These are phyloP conservation scores for Enteromius argenteus DNA, from an alignment of 2,797 vertebrate genomes.

Conservation along the genomic window DNA sequence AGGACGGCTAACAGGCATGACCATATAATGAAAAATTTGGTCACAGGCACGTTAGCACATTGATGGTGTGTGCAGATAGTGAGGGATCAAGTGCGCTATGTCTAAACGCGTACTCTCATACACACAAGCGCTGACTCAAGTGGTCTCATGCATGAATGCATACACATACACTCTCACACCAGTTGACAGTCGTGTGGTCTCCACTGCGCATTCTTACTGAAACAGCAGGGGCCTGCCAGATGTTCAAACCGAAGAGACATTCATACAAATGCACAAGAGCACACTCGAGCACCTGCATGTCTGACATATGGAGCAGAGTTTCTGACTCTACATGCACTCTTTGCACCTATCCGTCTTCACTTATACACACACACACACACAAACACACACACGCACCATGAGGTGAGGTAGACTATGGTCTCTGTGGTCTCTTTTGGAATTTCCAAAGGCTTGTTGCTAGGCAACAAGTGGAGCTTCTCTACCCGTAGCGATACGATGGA, in stretches of 20 bases:
- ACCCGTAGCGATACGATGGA: slow-evolving; percentile 59
- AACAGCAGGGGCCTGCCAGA: slow-evolving; percentile 30
- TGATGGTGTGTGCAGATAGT: not conserved
- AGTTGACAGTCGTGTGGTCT: slow-evolving; percentile 22
- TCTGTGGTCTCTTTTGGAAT: slow-evolving; percentile 66
- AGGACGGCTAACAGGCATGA: not conserved
- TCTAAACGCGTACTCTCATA: not conserved
- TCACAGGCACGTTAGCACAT: slow-evolving; percentile 29
- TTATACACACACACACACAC: slow-evolving; percentile 16
- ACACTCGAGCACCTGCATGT: slow-evolving; percentile 41
- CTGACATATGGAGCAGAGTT: slow-evolving; percentile 15
- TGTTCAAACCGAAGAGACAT: slow-evolving; percentile 31
- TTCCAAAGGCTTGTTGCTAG: slow-evolving; percentile 75
- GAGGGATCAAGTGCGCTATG: slow-evolving; percentile 12
- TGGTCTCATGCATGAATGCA: slow-evolving; percentile 30
- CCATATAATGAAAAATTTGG: not conserved
- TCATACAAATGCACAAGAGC: slow-evolving; percentile 14
- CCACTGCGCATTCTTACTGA: not conserved
- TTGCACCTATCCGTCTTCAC: slow-evolving; percentile 16
- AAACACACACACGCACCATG: slow-evolving; percentile 41
- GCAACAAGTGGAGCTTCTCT: slow-evolving; percentile 77
- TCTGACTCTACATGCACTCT: slow-evolving; percentile 33
- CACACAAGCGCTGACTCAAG: slow-evolving; percentile 13
- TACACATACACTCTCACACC: slow-evolving; percentile 38
- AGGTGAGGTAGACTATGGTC: slow-evolving; percentile 57